phyloP scores from a whole-genome alignment of 2,888 invertebrate genomes.

The Teleiodes luculella region DNA sequence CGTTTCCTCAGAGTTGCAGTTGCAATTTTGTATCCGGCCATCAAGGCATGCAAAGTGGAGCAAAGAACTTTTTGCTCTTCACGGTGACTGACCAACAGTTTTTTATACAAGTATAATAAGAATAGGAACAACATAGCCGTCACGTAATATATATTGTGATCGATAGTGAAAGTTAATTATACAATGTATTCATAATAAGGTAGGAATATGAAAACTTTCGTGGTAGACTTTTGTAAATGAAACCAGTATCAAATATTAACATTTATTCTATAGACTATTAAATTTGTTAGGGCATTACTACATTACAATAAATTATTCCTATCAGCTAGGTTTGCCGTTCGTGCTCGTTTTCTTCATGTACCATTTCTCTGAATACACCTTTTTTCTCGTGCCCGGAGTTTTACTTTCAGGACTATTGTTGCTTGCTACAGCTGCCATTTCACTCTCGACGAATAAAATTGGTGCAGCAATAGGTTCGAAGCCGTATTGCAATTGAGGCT shows the following conservation, averaged over 20 bases:
- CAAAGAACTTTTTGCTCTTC: conserved; percentile 45
- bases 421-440: conserved; percentile 64
- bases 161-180: conserved; percentile 63
- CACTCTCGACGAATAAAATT: conserved; percentile 54
- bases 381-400: conserved; percentile 62
- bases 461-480: conserved; percentile 66
- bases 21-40: conserved; percentile 26
- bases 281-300: conserved; percentile 27
- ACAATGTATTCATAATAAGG: conserved; percentile 30
- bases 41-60: conserved; percentile 34
- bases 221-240: conserved; percentile 17
- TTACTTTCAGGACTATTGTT: conserved; percentile 62
- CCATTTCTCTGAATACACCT: conserved; percentile 70
- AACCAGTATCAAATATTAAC: conserved; percentile 24
- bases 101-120: conserved; percentile 43
- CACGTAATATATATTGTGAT: conserved; percentile 60
- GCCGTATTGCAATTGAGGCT: conserved; percentile 72
- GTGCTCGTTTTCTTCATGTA: conserved; percentile 68
- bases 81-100: conserved; percentile 49
- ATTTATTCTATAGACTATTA: conserved; percentile 33
- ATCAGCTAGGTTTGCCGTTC: conserved; percentile 62
- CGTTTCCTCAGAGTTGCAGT: conserved; percentile 27
- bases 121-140: conserved; percentile 45
- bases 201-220: conserved; percentile 6
- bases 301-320: conserved; percentile 52